A percentile compares a stretch with the other conserved stretches of the same genome.
These are phyloP conservation scores for Vicugna pacos DNA, from an alignment of 2,113 vertebrate species.

Conservation along the genomic window DNA sequence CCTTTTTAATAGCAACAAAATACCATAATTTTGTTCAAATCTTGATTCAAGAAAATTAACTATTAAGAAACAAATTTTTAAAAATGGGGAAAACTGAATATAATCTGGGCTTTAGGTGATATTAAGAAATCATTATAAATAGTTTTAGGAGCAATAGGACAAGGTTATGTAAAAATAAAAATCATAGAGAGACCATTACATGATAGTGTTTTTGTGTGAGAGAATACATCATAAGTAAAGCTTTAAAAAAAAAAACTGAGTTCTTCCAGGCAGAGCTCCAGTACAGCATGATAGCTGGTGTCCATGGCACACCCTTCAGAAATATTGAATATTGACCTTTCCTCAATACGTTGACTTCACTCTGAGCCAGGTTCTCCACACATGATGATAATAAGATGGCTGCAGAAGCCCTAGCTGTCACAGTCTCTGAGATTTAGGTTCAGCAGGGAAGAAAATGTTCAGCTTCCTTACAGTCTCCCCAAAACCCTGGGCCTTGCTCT, in stretches of 20 bases:
- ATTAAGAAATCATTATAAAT: neutral
- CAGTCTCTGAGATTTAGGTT: neutral
- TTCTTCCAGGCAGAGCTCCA: neutral
- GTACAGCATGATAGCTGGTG: neutral
- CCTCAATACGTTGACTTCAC: neutral
- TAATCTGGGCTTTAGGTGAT: neutral
- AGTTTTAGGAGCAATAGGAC: neutral
- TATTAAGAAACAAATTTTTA: neutral
- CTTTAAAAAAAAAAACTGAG: neutral
- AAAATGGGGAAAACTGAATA: neutral
- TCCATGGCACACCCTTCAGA: neutral
- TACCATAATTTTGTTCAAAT: neutral
- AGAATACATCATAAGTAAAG: neutral
- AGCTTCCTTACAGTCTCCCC: neutral
- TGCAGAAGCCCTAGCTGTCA: neutral
- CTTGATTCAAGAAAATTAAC: constrained; percentile 12
- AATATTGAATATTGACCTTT: neutral
- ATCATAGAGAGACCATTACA: neutral
- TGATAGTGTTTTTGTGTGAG: neutral
- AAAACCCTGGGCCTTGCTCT: neutral
- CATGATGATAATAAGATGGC: neutral
- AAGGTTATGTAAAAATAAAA: neutral
- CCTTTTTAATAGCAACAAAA: neutral
- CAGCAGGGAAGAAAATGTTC: neutral
- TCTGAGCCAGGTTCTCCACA: neutral